A percentile compares a stretch with the other conserved stretches of the same genome.
These are phyloP conservation scores for Indicator maculatus DNA, from an alignment of 2,113 vertebrate genomes.

Conservation along the genomic window DNA sequence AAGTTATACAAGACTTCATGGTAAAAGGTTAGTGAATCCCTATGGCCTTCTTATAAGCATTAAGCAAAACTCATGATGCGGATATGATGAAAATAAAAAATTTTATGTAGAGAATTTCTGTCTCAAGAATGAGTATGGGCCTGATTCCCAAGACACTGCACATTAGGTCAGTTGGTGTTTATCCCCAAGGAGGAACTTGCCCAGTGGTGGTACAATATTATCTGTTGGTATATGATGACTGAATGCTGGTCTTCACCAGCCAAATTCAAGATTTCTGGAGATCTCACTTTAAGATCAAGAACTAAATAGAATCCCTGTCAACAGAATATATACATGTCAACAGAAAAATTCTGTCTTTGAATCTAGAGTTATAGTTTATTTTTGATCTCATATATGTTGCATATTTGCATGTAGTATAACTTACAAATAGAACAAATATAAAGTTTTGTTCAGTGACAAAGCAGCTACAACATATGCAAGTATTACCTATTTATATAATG, in stretches of 20 bases:
- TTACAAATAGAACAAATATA: not conserved
- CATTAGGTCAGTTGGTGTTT: not conserved
- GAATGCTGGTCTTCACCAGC: not conserved
- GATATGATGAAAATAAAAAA: not conserved
- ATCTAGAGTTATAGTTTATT: not conserved
- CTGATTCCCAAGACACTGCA: not conserved
- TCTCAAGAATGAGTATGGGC: not conserved
- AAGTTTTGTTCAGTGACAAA: not conserved
- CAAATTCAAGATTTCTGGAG: not conserved
- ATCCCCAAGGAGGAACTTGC: not conserved
- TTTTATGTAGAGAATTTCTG: not conserved
- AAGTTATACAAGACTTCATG: not conserved
- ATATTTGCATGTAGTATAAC: not conserved
- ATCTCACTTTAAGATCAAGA: not conserved
- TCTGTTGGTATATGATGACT: not conserved
- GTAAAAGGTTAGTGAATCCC: constrained; percentile 2
- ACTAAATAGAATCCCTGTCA: not conserved
- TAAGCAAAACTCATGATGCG: not conserved
- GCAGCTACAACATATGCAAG: not conserved
- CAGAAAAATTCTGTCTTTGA: not conserved
- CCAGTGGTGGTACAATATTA: not conserved
- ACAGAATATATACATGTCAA: not conserved
- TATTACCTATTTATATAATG: not conserved
- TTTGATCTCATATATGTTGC: not conserved
- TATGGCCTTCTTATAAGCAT: not conserved